phyloP scores from a whole-genome alignment of 2,113 vertebrate genomes.

The Piprites chloris region DNA sequence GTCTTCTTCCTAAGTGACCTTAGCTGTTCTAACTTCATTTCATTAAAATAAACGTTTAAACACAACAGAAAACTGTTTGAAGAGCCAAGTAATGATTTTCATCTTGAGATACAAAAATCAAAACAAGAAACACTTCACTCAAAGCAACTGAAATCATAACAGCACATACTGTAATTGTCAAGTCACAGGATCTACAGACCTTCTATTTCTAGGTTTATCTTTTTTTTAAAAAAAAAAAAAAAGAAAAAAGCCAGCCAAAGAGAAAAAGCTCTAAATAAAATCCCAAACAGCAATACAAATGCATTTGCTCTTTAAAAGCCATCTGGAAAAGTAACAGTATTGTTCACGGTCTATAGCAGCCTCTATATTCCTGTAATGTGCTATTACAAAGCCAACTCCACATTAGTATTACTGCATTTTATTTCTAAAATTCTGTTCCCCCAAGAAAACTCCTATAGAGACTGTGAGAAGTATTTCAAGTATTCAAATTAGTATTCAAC shows the following conservation, averaged over 20 bases:
- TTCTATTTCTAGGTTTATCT: conserved; percentile 19
- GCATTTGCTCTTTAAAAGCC: conserved; percentile 42
- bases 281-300: conserved; percentile 30
- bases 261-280: conserved; percentile 42
- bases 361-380: background rate
- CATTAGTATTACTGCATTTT: background rate
- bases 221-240: background rate
- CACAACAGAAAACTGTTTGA: background rate
- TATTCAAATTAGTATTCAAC: background rate
- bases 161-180: background rate
- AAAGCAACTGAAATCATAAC: background rate
- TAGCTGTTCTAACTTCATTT: background rate
- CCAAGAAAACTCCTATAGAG: background rate
- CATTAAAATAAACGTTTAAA: background rate
- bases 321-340: conserved; percentile 55
- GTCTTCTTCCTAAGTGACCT: background rate
- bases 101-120: background rate
- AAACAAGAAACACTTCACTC: background rate
- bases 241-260: background rate
- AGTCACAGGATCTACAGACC: conserved; percentile 13
- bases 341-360: conserved; percentile 26
- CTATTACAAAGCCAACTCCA: background rate
- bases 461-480: background rate
- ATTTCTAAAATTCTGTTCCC: background rate
- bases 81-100: background rate